Base-by-base conservation (phyloP, 2,888 invertebrate species). In the Polymixis flavicincta region DNA sequence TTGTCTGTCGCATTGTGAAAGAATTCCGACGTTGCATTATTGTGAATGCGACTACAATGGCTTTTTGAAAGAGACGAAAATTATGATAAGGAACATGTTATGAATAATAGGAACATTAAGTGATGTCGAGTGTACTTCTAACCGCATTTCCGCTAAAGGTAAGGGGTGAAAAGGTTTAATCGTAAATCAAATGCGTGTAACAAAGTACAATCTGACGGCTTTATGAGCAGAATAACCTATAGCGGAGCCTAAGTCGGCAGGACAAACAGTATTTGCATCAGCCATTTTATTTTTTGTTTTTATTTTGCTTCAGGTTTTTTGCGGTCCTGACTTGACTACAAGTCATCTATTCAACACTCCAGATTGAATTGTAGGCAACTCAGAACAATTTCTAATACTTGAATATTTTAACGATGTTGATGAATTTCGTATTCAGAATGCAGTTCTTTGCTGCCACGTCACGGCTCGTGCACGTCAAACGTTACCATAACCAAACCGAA, bases 1-100 rank as follows among this genome's bases (percentile, higher is more conserved):
- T 87, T 80, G 74, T 28, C 76, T 84, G 86, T 82, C 83, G 87
- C 85, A 88, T 91, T 91, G 89, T 90, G 90, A 90, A 92, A 89
- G 84, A 81, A 89, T 86, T 81, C 86, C 85, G 83, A 83, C 88
- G 83, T 82, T 87, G 84, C 86, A 83, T 86, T 89, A 85, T 86
- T 87, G 85, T 85, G 82, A 74, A 61, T 74, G 82, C 77, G 83
- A 87, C 87, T 82, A 87, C 87, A 88, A 85, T 84, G 77, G 83
- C 71, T 85, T 81, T 71, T 76, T 77, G 78, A 78, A 79, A 71
- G 54, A 50, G 48, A 52, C 76, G 25, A 70, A 85, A 73, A 82
- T 76, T 76, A 73, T 84, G 64, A 80, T 60, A 57, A 61, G 28
- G 64, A 48, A 48, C 57, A 70, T 59, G 67, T 69, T 76, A 54